Evolutionary conservation across 2,113 vertebrate genomes (phyloP).

Genomic region (Tragulus kanchil): DNA sequence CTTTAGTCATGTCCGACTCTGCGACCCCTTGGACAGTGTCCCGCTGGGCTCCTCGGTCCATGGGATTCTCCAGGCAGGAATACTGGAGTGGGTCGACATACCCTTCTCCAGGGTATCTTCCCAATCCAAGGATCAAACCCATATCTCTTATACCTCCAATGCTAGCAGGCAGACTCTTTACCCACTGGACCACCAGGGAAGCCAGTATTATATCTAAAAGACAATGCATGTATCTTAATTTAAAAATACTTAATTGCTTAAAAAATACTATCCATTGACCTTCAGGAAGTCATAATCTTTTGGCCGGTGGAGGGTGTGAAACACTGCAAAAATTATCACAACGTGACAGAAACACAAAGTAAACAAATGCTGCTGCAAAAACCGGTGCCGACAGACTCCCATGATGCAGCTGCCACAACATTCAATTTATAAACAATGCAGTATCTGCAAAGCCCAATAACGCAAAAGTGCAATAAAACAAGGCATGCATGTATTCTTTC

Average conservation of each 20-base stretch:
- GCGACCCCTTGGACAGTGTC: too few species aligned
- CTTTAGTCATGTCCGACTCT: too few species aligned
- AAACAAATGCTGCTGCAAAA: not conserved
- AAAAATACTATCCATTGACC: not conserved
- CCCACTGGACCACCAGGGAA: too few species aligned
- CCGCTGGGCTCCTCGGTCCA: too few species aligned
- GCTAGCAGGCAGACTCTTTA: too few species aligned
- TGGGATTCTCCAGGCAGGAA: too few species aligned
- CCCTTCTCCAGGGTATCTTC: too few species aligned
- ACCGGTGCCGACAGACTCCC: not conserved
- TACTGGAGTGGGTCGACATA: too few species aligned
- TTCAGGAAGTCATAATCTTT: not conserved
- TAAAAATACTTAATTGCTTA: not conserved
- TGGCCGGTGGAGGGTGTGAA: not conserved
- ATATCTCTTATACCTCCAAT: too few species aligned
- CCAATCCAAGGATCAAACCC: too few species aligned
- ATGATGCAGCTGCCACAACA: not conserved
- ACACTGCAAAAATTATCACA: not conserved
- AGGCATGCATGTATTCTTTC: not conserved
- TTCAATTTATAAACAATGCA: not conserved
- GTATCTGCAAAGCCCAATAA: not conserved
- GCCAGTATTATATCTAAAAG: not conserved
- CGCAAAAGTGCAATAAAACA: not conserved
- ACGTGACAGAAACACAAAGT: not conserved
- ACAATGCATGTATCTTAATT: not conserved